These are phyloP conservation scores for Mechanitis mazaeus DNA, from an alignment of 2,888 invertebrate genomes.

Conservation along the genomic window DNA sequence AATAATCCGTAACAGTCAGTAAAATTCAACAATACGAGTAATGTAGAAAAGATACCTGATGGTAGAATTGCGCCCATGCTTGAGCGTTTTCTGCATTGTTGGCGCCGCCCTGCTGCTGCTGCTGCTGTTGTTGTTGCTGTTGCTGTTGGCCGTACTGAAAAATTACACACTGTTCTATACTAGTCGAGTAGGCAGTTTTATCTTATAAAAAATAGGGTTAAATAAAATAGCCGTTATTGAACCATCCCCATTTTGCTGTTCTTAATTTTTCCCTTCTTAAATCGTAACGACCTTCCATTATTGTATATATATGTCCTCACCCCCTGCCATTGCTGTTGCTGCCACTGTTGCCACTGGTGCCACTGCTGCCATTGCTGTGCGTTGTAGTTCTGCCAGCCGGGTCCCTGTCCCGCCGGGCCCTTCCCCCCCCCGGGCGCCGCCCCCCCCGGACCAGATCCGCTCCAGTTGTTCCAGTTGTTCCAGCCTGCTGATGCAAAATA, in stretches of 20 bases:
- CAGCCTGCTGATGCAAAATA: constrained; percentile 36
- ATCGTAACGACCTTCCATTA: too few relatives aligned
- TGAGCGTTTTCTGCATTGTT: constrained; percentile 45
- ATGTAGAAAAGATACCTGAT: constrained; percentile 41
- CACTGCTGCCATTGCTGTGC: constrained; percentile 72
- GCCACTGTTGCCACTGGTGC: constrained; percentile 74
- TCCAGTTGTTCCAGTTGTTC: constrained; percentile 45
- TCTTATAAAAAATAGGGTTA: too few relatives aligned
- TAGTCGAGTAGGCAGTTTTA: too few relatives aligned
- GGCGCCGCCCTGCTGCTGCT: constrained; percentile 43
- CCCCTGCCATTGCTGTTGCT: constrained; percentile 65
- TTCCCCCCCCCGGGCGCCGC: constrained; percentile 20
- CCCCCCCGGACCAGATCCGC: constrained; percentile 15
- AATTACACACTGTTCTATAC: background rate
- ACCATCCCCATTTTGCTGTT: too few relatives aligned
- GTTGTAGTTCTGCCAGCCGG: constrained; percentile 47
- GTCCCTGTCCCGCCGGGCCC: constrained; percentile 24
- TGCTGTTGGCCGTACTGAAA: constrained; percentile 11
- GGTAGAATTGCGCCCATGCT: constrained; percentile 72
- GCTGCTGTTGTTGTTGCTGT: constrained; percentile 28
- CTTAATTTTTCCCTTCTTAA: too few relatives aligned
- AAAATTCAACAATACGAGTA: too few relatives aligned
- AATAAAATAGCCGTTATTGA: too few relatives aligned
- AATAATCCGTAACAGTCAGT: too few relatives aligned
- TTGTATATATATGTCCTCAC: constrained; percentile 33